Base-by-base conservation (phyloP, 2,113 vertebrate genomes). In the Spea bombifrons region DNA sequence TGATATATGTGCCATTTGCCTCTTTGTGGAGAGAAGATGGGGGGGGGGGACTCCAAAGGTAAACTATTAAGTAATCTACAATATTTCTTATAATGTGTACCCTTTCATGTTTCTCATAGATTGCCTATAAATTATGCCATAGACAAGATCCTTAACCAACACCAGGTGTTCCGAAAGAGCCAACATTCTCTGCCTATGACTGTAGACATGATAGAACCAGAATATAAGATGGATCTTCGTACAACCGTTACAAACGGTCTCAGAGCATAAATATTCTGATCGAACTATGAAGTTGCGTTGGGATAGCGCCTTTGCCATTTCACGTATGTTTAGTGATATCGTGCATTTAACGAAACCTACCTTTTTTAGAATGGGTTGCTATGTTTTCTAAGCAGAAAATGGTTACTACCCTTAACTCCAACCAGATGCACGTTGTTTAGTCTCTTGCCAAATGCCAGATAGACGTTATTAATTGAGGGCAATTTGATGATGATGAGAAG, bases 401-500 rank as follows among this genome's bases (percentile, higher is more conserved):
- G 70, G 63, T 73, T 80, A 80, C 77, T 80, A 30, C 48, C 55
- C 49, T 55, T 80, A 80, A 80, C 73, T 66, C 61, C 3, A 12
- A 73, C 77, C 77, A 80, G 63, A 80, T 80, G 77, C 71, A 80
- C 55, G 70, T 73, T 73, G 77, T 80, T 80, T 80, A 66, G 77
- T 80, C 70, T 80, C 63, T 80, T 80, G 77, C 77, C 77, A 80
- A 63, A 61, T 80, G 77, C 57, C 77, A 80, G 70, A 80, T 80
- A 73, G 77, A 80, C 70, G 59, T 80, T 80, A 78, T 78, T 71
- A 80, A 80, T 80, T 80, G 77, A 80, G 70, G 63, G 70, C 61
- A 80, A 73, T 80, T 80, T 80, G 70, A 79, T 79, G 69, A 71
- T 78, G 76, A 80, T 73, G 77, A 80, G 77, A 73, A 73, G 71